Percentiles rank a stretch among this genome's conserved stretches.
Evolutionary conservation across 2,113 vertebrate species (phyloP).

Genomic region (Poeciliopsis occidentalis): DNA sequence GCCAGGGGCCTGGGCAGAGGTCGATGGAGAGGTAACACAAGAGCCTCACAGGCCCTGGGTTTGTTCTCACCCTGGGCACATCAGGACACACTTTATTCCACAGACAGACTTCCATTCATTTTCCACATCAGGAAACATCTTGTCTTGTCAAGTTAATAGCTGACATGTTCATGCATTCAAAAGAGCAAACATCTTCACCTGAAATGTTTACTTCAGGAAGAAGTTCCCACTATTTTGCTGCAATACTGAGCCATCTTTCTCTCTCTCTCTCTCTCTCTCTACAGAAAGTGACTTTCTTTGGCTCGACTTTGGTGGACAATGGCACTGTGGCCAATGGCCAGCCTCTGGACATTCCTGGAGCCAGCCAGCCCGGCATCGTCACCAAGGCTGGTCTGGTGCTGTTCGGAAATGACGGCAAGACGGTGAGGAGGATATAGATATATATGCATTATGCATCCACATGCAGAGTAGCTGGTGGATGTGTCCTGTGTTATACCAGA

Average conservation of each 20-base stretch:
- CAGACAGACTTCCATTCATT: background rate
- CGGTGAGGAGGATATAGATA: constrained; percentile 62
- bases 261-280: constrained; percentile 11
- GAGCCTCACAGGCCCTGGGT: background rate
- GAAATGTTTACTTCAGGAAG: background rate
- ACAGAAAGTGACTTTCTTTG: constrained; percentile 86
- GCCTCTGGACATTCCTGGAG: constrained; percentile 80
- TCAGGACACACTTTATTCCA: background rate
- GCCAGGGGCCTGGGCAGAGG: constrained; percentile 87
- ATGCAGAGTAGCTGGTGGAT: too few species aligned
- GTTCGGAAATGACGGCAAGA: constrained; percentile 83
- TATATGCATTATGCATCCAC: too few species aligned
- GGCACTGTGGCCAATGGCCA: constrained; percentile 71
- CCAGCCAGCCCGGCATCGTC: constrained; percentile 78
- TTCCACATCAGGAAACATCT: background rate
- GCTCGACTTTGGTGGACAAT: constrained; percentile 78
- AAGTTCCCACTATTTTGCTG: background rate
- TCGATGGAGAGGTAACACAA: constrained; percentile 82
- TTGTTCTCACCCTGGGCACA: background rate
- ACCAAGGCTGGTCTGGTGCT: constrained; percentile 83
- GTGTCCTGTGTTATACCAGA: too few species aligned
- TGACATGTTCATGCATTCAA: background rate
- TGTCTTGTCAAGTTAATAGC: too few species aligned
- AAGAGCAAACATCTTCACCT: background rate
- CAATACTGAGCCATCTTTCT: background rate